phyloP scores from a whole-genome alignment of 2,113 vertebrate species.

The Ptilorrhoa leucosticta region DNA sequence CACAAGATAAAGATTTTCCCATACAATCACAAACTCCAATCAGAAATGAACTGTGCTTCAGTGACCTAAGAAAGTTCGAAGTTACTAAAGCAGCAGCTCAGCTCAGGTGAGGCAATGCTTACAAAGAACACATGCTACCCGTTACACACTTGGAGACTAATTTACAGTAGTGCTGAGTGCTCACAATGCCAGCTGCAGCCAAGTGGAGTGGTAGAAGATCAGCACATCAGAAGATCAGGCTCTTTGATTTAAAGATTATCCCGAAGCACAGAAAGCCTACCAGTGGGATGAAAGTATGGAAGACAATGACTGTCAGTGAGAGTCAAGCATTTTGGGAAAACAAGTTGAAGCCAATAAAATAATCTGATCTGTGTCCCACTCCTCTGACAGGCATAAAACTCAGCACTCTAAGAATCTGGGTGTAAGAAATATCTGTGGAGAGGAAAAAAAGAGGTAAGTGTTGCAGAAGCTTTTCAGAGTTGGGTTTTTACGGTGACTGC shows the following conservation, averaged over 20 bases:
- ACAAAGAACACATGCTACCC: not conserved
- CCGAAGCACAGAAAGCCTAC: not conserved
- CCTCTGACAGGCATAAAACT: not conserved
- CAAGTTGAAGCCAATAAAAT: not conserved
- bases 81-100: not conserved
- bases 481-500: not conserved
- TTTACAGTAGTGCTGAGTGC: not conserved
- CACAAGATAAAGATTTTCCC: not conserved
- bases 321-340: not conserved
- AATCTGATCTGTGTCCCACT: not conserved
- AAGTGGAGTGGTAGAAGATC: not conserved
- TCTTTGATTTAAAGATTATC: constrained; percentile 6
- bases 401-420: not conserved
- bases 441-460: not conserved
- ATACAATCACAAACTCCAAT: not conserved
- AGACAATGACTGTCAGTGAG: not conserved
- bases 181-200: not conserved
- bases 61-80: not conserved
- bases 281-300: not conserved
- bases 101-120: not conserved
- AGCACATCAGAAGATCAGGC: not conserved
- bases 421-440: not conserved
- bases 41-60: not conserved
- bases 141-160: not conserved
- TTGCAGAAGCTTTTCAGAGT: not conserved